These are phyloP conservation scores for Channa argus DNA, from an alignment of 2,113 vertebrate genomes.

Conservation along the genomic window DNA sequence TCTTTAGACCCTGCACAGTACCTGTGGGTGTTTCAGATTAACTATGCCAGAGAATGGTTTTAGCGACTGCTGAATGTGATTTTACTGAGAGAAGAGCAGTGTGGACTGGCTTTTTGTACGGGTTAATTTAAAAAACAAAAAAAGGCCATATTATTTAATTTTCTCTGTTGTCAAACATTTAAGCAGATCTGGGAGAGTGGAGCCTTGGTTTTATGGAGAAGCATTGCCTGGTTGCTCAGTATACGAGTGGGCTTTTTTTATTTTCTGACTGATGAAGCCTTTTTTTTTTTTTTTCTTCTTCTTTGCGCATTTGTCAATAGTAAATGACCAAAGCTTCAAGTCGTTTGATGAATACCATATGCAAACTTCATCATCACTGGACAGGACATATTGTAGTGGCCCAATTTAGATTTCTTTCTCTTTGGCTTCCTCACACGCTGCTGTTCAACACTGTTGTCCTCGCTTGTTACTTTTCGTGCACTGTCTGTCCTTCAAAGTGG, in stretches of 20 bases:
- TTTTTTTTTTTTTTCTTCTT: slow-evolving; percentile 26
- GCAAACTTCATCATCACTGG: slow-evolving; percentile 79
- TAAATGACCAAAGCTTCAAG: slow-evolving; percentile 84
- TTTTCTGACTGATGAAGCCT: slow-evolving; percentile 61
- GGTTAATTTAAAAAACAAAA: slow-evolving; percentile 82
- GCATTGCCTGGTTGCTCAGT: slow-evolving; percentile 53
- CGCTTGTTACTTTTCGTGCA: background rate
- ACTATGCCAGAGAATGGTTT: slow-evolving; percentile 83
- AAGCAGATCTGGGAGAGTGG: slow-evolving; percentile 83
- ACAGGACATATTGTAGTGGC: slow-evolving; percentile 72
- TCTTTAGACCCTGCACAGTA: slow-evolving; percentile 77
- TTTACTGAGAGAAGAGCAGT: slow-evolving; percentile 84
- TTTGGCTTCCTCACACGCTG: background rate
- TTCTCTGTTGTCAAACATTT: slow-evolving; percentile 83
- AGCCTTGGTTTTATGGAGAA: slow-evolving; percentile 82
- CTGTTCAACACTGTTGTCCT: background rate
- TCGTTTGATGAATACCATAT: slow-evolving; percentile 76
- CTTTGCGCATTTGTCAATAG: slow-evolving; percentile 55
- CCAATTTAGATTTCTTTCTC: background rate
- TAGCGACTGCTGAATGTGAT: slow-evolving; percentile 89
- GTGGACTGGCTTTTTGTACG: slow-evolving; percentile 86
- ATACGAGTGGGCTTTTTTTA: slow-evolving; percentile 38
- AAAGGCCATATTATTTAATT: slow-evolving; percentile 88
- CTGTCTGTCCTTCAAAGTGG: slow-evolving; percentile 33
- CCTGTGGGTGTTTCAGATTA: slow-evolving; percentile 80